Conservation (phyloP, 2,113 vertebrate genomes). For the Alethe castanea region DNA sequence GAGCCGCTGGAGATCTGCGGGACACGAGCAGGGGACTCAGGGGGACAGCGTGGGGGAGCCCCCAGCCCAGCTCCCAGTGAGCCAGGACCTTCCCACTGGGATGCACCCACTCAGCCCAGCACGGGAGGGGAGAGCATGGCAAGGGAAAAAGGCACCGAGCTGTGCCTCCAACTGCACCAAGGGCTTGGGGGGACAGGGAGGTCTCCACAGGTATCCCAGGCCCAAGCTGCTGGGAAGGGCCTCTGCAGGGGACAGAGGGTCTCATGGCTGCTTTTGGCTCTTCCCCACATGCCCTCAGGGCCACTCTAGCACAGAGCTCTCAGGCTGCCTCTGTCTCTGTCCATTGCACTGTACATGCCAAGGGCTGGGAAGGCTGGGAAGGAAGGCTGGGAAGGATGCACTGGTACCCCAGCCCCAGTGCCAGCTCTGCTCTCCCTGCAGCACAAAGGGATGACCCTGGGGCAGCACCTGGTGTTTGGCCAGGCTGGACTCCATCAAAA, state of each 20-base stretch:
- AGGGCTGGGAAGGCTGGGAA: neutral
- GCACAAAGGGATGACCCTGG: neutral
- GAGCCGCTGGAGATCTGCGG: constrained; percentile 64
- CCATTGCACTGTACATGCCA: too few species aligned
- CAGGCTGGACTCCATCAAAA: neutral
- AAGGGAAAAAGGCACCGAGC: neutral
- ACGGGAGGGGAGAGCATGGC: accelerated
- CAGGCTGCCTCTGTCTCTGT: neutral
- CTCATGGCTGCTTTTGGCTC: neutral
- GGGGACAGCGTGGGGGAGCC: neutral
- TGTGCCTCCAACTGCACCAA: neutral
- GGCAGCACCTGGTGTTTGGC: neutral
- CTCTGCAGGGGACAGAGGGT: neutral
- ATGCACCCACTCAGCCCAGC: neutral
- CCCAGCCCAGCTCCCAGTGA: neutral
- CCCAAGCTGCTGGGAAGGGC: neutral
- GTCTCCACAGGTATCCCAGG: neutral
- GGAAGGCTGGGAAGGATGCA: neutral
- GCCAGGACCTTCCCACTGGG: neutral
- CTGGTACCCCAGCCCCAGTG: neutral
- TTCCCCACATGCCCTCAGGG: neutral
- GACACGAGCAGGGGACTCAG: neutral
- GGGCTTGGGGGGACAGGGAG: neutral
- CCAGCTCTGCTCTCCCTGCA: neutral
- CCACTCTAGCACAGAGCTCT: neutral